phyloP scores from a whole-genome alignment of 2,888 invertebrate genomes.

The Nymphalis polychloros region DNA sequence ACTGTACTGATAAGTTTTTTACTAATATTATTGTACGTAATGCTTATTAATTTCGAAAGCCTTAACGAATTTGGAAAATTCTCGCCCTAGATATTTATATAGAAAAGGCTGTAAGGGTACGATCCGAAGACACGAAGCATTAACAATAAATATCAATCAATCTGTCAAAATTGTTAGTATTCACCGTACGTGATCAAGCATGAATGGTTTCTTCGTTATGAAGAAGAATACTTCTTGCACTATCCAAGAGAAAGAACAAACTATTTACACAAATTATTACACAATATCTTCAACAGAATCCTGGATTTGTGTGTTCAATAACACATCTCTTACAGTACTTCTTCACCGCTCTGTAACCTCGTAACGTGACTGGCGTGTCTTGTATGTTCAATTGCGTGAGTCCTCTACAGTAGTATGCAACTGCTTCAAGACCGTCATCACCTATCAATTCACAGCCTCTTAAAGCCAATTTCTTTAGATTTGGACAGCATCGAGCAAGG shows the following conservation, averaged over 20 bases:
- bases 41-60: too few species aligned
- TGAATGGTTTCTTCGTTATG: too few species aligned
- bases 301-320: constrained; percentile 97
- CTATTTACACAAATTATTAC: background rate
- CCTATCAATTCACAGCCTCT: constrained; percentile 95
- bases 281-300: constrained; percentile 88
- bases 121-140: too few species aligned
- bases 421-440: constrained; percentile 90
- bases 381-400: constrained; percentile 96
- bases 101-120: too few species aligned
- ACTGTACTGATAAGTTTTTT: too few species aligned
- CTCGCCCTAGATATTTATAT: too few species aligned
- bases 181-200: too few species aligned
- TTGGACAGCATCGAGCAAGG: constrained; percentile 93
- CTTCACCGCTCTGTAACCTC: constrained; percentile 95
- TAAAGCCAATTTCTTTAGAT: constrained; percentile 93
- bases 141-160: too few species aligned
- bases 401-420: constrained; percentile 94
- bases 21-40: too few species aligned
- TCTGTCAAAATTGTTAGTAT: too few species aligned
- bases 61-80: too few species aligned
- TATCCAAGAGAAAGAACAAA: background rate
- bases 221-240: background rate
- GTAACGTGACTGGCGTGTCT: constrained; percentile 93
- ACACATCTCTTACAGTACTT: constrained; percentile 95